Evolutionary conservation across 2,113 vertebrate species (phyloP), one percentile per base, ranked within the genome.

Genomic region (Rhabdornis inornatus): DNA sequence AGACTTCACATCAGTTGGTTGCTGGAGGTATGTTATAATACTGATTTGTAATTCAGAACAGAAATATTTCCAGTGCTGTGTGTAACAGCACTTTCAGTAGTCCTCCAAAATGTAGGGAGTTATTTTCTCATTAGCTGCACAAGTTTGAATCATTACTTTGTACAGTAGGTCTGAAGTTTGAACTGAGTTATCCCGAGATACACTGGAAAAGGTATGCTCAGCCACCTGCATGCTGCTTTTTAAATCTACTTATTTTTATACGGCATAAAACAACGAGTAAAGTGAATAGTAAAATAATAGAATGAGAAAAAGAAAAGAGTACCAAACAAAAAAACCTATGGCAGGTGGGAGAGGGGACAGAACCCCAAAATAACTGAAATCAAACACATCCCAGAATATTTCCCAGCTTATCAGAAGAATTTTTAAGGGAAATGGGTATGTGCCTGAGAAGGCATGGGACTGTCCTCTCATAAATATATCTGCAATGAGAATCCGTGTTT

Each of bases 261-360:
- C 39, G 63, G 37, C 11, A 9, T 55, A 33, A 78, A 78, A 47
- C 30, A 60, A 80, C n/a, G 2, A 75, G 49, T 44, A 31, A 88
- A 82, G 7, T 17, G 4, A 70, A 20, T 18, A 70, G 57, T 10
- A 59, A 60, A 44, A 27, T 3, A 44, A 42, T 7, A 59, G 21
- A 74, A 64, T 15, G 2, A 49, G 8, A 8, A 59, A 49, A 47
- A 22, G 4, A 45, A 44, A 64, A 61, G 30, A 52, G 40, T 9
- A 35, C 12, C 9, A 31, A 57, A 22, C 13, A 57, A 35, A 49
- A 40, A 44, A 6, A 19, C 3, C 3, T 8, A 4, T 10, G 25
- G 35, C 2, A 4, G 5, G 10, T 10, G 8, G 8, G 25, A 42
- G 6, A 2, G 6, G 9, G 22, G 9, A 22, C 6, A 50, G 15